A percentile compares a stretch with the other conserved stretches of the same genome.
These are phyloP conservation scores for Microtus ochrogaster DNA, from an alignment of 2,113 vertebrate genomes.

Conservation along the genomic window DNA sequence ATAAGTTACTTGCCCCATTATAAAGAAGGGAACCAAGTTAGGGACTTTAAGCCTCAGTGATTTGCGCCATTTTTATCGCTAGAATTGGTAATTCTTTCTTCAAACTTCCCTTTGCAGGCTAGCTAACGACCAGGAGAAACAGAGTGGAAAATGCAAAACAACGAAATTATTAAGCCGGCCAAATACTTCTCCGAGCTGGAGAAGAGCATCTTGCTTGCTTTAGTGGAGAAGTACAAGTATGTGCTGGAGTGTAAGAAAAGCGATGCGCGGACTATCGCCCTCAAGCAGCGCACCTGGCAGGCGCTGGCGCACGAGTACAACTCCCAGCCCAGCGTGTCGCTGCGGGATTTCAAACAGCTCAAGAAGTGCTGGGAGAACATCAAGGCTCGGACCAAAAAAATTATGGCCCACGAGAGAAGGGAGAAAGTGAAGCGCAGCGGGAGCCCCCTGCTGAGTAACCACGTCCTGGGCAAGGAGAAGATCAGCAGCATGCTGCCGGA, in stretches of 20 bases:
- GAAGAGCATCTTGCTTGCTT: conserved; percentile 89
- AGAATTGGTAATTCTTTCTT: conserved; percentile 59
- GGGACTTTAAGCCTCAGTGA: background rate
- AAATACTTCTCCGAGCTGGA: conserved; percentile 92
- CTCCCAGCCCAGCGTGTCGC: conserved; percentile 89
- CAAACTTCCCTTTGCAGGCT: conserved; percentile 82
- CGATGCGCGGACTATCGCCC: conserved; percentile 89
- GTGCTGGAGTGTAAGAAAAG: conserved; percentile 91
- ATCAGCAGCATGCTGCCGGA: conserved; percentile 88
- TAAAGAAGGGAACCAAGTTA: background rate
- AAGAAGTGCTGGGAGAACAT: conserved; percentile 93
- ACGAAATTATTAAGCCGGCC: conserved; percentile 91
- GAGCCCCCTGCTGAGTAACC: conserved; percentile 87
- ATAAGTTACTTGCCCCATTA: background rate
- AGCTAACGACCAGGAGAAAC: conserved; percentile 81
- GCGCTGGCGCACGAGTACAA: conserved; percentile 90
- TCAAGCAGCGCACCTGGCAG: conserved; percentile 91
- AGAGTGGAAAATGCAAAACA: conserved; percentile 91
- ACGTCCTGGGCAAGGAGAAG: conserved; percentile 89
- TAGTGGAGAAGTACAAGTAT: conserved; percentile 91
- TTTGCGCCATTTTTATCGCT: conserved; percentile 55
- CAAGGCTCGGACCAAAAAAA: conserved; percentile 92
- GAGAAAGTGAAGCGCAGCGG: conserved; percentile 90
- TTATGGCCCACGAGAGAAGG: conserved; percentile 90
- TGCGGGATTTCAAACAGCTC: conserved; percentile 90